phyloP scores from a whole-genome alignment of 2,888 invertebrate species.

The Calameuta pallipes region DNA sequence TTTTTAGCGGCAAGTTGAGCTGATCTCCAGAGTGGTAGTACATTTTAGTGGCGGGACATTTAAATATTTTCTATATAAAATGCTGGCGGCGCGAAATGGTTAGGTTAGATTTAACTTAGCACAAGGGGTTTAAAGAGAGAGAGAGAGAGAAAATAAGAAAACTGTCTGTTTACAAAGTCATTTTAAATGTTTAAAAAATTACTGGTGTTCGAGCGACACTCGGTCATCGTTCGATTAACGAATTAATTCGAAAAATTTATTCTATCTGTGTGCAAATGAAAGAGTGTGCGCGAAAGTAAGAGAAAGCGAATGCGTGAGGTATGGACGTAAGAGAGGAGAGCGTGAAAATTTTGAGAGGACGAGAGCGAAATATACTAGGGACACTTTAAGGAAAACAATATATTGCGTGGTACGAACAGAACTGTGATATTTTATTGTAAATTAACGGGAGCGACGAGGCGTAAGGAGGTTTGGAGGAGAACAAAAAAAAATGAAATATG shows the following conservation, averaged over 20 bases:
- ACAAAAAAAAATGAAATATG: slow-evolving; percentile 24
- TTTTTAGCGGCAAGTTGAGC: too few relatives aligned
- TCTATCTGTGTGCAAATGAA: slow-evolving; percentile 17
- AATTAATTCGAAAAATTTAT: slow-evolving; percentile 30
- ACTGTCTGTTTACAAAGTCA: slow-evolving; percentile 27
- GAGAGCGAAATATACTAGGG: slow-evolving; percentile 29
- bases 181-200: slow-evolving; percentile 37
- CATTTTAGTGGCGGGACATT: slow-evolving; percentile 16
- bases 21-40: background rate
- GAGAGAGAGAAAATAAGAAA: background rate
- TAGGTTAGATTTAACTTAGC: background rate
- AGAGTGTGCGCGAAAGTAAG: slow-evolving; percentile 17
- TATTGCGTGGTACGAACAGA: slow-evolving; percentile 66
- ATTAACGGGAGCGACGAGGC: slow-evolving; percentile 36
- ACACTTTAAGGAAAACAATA: slow-evolving; percentile 45
- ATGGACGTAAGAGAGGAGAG: slow-evolving; percentile 16
- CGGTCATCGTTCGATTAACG: slow-evolving; percentile 19
- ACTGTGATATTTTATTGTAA: slow-evolving; percentile 67
- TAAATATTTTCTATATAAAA: slow-evolving; percentile 2
- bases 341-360: too few relatives aligned
- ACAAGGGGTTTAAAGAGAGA: background rate
- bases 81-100: background rate
- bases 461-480: slow-evolving; percentile 21
- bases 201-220: too few relatives aligned
- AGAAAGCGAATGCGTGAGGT: slow-evolving; percentile 25